Percentiles rank a stretch among this genome's conserved stretches.
These are phyloP conservation scores for Natator depressus DNA, from an alignment of 2,113 vertebrate genomes.

Conservation along the genomic window DNA sequence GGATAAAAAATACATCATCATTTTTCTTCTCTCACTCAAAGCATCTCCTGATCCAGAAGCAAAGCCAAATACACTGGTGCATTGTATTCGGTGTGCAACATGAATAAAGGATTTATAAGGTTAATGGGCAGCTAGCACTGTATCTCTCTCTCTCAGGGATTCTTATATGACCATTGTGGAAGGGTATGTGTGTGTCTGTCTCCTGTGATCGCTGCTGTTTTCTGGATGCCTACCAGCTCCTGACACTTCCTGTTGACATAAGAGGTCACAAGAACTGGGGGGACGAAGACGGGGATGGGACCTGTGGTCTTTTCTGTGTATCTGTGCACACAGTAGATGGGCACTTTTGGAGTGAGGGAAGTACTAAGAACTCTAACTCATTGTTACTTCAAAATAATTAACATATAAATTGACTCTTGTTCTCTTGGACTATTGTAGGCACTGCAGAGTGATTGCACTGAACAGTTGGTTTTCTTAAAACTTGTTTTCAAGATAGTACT, in stretches of 20 bases:
- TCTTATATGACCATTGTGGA: neutral
- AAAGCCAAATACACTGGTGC: neutral
- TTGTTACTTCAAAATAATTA: neutral
- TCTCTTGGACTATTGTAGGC: neutral
- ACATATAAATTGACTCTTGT: neutral
- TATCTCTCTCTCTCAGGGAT: neutral
- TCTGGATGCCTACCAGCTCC: too few species aligned
- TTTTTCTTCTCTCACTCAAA: neutral
- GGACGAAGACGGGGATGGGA: neutral
- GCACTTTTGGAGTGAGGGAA: neutral
- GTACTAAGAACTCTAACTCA: neutral
- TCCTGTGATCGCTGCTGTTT: neutral
- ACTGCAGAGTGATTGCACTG: neutral
- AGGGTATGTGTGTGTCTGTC: neutral
- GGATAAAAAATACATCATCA: neutral
- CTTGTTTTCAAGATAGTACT: neutral
- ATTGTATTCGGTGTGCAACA: neutral
- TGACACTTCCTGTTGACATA: neutral
- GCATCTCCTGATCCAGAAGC: neutral
- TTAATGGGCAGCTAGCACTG: slow-evolving; percentile 14
- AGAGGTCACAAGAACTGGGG: neutral
- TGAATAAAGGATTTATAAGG: slow-evolving; percentile 22
- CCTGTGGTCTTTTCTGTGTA: neutral
- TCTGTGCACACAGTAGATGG: neutral
- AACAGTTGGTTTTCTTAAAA: neutral